Evolutionary conservation across 2,888 invertebrate genomes (phyloP).

Genomic region (Galerucella pusilla): DNA sequence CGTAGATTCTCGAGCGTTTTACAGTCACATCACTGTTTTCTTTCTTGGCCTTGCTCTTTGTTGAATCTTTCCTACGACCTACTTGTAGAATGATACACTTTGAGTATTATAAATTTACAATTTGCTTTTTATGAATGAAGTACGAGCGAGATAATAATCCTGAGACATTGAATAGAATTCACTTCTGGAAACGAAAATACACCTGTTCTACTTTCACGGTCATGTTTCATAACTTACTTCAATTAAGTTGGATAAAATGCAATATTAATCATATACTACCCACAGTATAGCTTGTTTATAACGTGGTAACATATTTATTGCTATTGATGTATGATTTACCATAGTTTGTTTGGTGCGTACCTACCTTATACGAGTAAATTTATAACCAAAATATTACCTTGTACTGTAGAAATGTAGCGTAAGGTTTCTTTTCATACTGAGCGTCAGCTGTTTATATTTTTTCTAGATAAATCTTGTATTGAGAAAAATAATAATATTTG

Average conservation of each 20-base stretch:
- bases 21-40: too few relatives aligned
- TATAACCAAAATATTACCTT: too few relatives aligned
- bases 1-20: too few relatives aligned
- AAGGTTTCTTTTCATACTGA: too few relatives aligned
- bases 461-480: too few relatives aligned
- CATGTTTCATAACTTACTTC: background rate
- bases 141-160: background rate
- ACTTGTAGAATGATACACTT: background rate
- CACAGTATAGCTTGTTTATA: background rate
- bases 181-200: background rate
- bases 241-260: background rate
- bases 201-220: conserved; percentile 2
- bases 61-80: background rate
- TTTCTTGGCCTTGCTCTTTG: background rate
- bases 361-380: too few relatives aligned
- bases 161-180: background rate
- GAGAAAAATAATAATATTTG: too few relatives aligned
- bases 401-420: too few relatives aligned
- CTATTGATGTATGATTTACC: background rate
- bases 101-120: background rate
- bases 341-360: background rate
- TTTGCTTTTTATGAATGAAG: conserved; percentile 2
- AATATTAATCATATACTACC: background rate
- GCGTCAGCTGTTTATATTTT: too few relatives aligned
- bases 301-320: background rate